These are phyloP conservation scores for Heteractis magnifica DNA, from an alignment of 92 coral and sea anemone species.

Conservation along the genomic window DNA sequence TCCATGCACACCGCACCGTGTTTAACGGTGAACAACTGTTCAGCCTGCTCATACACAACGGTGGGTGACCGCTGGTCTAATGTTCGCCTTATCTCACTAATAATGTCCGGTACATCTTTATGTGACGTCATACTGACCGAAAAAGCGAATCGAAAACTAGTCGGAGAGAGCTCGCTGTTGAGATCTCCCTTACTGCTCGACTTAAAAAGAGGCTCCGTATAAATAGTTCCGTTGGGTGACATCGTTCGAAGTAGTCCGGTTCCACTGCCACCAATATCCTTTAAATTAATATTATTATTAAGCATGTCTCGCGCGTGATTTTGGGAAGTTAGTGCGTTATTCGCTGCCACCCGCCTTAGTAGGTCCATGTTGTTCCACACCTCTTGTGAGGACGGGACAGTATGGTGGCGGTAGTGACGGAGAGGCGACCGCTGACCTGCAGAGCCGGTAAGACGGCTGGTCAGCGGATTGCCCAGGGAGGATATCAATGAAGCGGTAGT, in stretches of 20 bases:
- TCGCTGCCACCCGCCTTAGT: constrained; percentile 83
- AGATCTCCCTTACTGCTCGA: constrained; percentile 71
- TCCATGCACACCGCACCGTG: constrained; percentile 90
- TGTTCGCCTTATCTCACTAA: constrained; percentile 82
- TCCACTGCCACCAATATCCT: constrained; percentile 64
- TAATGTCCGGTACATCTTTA: constrained; percentile 85
- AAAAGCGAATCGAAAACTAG: constrained; percentile 80
- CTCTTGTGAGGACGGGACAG: constrained; percentile 83
- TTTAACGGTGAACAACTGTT: constrained; percentile 81
- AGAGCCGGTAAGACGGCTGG: constrained; percentile 43
- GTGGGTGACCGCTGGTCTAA: constrained; percentile 82
- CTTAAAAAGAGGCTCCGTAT: constrained; percentile 69
- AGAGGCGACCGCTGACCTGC: constrained; percentile 54
- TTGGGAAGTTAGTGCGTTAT: constrained; percentile 63
- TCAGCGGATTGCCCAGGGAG: constrained; percentile 62
- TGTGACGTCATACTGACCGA: constrained; percentile 85
- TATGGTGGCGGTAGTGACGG: constrained; percentile 93
- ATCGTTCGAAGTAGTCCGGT: constrained; percentile 70
- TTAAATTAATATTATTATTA: constrained; percentile 84
- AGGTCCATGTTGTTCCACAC: constrained; percentile 90
- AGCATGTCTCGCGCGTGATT: constrained; percentile 89
- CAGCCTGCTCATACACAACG: constrained; percentile 77
- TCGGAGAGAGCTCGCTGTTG: constrained; percentile 58
- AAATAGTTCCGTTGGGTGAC: constrained; percentile 81
- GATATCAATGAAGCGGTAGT: constrained; percentile 66